Evolutionary conservation across 2,888 invertebrate species (phyloP).

Genomic region (Cheilosia scutellata): DNA sequence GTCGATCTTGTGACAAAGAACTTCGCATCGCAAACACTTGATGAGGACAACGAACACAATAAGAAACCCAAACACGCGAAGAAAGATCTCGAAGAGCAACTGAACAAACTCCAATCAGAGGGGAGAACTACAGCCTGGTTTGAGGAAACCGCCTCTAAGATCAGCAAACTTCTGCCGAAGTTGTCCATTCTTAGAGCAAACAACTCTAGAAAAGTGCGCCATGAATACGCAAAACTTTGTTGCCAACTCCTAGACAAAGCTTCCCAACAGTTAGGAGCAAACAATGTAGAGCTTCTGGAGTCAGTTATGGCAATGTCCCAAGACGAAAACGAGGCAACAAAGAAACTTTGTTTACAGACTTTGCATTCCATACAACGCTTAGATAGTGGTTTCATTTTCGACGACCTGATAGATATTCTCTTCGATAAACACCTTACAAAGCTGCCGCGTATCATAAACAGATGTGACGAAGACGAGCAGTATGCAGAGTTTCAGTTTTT

Average conservation of each 20-base stretch:
- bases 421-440: conserved; percentile 86
- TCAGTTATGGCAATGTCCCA: conserved; percentile 88
- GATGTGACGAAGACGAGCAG: conserved; percentile 88
- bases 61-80: conserved; percentile 77
- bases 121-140: conserved; percentile 83
- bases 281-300: conserved; percentile 87
- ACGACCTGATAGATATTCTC: conserved; percentile 86
- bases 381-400: conserved; percentile 78
- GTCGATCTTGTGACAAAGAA: conserved; percentile 77
- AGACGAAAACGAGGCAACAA: conserved; percentile 87
- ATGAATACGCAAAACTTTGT: conserved; percentile 87
- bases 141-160: conserved; percentile 80
- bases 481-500: conserved; percentile 87
- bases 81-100: conserved; percentile 77
- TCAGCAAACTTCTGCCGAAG: conserved; percentile 82
- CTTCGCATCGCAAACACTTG: conserved; percentile 65
- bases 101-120: conserved; percentile 78
- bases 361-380: conserved; percentile 82
- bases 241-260: conserved; percentile 86
- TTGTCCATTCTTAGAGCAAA: conserved; percentile 86
- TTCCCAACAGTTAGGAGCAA: conserved; percentile 87
- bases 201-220: conserved; percentile 87
- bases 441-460: conserved; percentile 88
- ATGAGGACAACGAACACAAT: conserved; percentile 66
- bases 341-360: conserved; percentile 83